Percentiles rank a stretch among this genome's conserved stretches.
Evolutionary conservation across 1,140 invertebrate species (phyloP).

Genomic region (Caenorhabditis elegans): WBcel235 BX284603.4:4547001-4547500

Average conservation of each 20-base stretch:
- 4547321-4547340: too few relatives aligned
- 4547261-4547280: neutral
- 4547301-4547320: too few relatives aligned
- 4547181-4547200: neutral
- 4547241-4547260: neutral
- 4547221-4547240: slow-evolving; percentile 12
- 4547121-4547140: neutral
- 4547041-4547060: slow-evolving; percentile 18
- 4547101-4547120: slow-evolving; percentile 31
- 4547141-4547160: slow-evolving; percentile 30
- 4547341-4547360: too few relatives aligned
- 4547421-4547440: too few relatives aligned
- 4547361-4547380: too few relatives aligned
- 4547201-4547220: slow-evolving; percentile 31
- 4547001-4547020: neutral
- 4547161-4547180: slow-evolving; percentile 28
- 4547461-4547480: too few relatives aligned
- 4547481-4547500: too few relatives aligned
- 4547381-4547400: too few relatives aligned
- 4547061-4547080: slow-evolving; percentile 32
- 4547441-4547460: too few relatives aligned
- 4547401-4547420: too few relatives aligned
- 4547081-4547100: neutral
- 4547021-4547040: neutral
- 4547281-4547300: neutral